Evolutionary conservation across 2,888 invertebrate species (phyloP).

Genomic region (Ectemnius continuus): DNA sequence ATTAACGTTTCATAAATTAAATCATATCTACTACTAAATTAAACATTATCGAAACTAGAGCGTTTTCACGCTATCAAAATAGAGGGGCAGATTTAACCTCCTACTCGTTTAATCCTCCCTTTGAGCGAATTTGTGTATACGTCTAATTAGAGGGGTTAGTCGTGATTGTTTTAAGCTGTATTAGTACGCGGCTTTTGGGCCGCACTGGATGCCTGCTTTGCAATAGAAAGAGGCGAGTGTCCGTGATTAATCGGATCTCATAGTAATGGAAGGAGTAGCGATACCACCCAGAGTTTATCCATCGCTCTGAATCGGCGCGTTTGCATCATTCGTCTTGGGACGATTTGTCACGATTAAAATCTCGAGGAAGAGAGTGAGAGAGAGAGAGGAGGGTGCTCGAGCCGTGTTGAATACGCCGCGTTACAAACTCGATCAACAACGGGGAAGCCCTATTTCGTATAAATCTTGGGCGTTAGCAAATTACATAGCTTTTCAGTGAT

Average conservation of each 20-base stretch:
- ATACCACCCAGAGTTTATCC: conserved; percentile 1
- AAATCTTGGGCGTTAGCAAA: conserved; percentile 25
- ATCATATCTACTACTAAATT: too few species aligned
- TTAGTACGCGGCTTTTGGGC: not conserved
- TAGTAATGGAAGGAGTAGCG: not conserved
- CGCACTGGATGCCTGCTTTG: not conserved
- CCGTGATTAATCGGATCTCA: not conserved
- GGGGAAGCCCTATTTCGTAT: conserved; percentile 41
- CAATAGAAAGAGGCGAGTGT: too few species aligned
- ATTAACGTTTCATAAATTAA: too few species aligned
- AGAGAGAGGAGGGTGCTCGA: too few species aligned
- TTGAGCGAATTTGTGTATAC: too few species aligned
- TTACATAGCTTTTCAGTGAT: conserved; percentile 47
- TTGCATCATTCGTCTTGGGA: conserved; percentile 24
- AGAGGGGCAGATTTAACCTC: too few species aligned
- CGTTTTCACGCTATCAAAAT: too few species aligned
- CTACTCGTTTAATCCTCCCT: too few species aligned
- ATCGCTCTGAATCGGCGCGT: conserved; percentile 12
- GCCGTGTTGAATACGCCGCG: conserved; percentile 37
- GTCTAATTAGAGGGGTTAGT: not conserved
- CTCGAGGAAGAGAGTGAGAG: conserved; percentile 24
- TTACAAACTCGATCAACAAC: conserved; percentile 45
- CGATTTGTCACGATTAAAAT: conserved; percentile 52
- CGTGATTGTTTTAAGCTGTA: conserved; percentile 30
- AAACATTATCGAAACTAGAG: too few species aligned